phyloP scores from a whole-genome alignment of 1,140 invertebrate genomes.

The Amphibalanus amphitrite region DNA sequence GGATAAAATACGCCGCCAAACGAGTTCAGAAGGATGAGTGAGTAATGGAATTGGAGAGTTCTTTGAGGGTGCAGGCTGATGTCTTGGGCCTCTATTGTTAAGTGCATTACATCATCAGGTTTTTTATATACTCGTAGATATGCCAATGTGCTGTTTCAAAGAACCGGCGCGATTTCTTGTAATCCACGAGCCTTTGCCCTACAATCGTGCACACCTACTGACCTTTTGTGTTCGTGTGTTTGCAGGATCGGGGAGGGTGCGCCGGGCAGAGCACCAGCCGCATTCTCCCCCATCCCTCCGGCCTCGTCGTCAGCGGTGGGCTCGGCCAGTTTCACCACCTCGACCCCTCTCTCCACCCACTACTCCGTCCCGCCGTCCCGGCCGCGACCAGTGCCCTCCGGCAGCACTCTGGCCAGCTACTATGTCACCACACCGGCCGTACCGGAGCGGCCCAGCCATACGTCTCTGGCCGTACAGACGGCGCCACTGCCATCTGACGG shows the following conservation, averaged over 20 bases:
- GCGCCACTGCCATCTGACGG: background rate
- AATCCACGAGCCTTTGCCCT: no score
- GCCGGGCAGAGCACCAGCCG: no score
- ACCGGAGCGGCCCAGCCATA: background rate
- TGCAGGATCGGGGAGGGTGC: no score
- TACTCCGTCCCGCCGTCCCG: background rate
- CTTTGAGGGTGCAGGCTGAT: no score
- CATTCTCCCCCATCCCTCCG: background rate
- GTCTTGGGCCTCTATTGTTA: no score
- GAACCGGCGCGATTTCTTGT: no score
- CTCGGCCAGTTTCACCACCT: background rate
- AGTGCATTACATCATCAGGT: no score
- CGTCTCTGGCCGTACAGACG: background rate
- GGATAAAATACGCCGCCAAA: slow-evolving; percentile 1
- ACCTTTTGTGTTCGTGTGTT: no score
- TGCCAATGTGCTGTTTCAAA: no score
- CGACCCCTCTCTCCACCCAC: background rate
- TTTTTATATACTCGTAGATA: no score
- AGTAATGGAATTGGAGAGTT: background rate
- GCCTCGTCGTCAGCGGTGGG: no score
- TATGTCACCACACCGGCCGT: background rate
- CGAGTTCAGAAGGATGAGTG: background rate
- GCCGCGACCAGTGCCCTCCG: background rate
- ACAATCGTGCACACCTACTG: no score
- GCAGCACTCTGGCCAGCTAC: background rate